These are phyloP conservation scores for Eulemur mongoz DNA, from an alignment of 2,797 vertebrate genomes.

Conservation along the genomic window DNA sequence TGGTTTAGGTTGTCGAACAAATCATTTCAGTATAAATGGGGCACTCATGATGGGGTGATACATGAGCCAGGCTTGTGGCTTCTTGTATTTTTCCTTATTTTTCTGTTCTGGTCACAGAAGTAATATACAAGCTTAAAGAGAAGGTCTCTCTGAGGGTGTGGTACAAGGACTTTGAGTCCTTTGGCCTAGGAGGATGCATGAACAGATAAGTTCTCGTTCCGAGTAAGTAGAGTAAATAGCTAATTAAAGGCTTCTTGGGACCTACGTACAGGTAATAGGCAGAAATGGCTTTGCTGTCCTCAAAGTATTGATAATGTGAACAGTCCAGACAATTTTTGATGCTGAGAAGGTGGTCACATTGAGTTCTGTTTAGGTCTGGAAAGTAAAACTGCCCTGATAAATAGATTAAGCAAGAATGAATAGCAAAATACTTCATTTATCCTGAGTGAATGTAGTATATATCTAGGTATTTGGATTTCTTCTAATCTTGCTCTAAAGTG, in stretches of 20 bases:
- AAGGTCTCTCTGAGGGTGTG: neutral
- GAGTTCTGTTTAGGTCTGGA: slow-evolving; percentile 18
- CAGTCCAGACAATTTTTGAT: neutral
- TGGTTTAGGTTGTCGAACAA: slow-evolving; percentile 36
- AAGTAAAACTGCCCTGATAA: neutral
- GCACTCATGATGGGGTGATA: neutral
- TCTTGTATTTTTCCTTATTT: slow-evolving; percentile 11
- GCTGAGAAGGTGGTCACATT: neutral
- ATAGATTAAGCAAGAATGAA: neutral
- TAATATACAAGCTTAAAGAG: neutral
- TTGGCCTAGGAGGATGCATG: slow-evolving; percentile 34
- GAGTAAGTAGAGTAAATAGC: slow-evolving; percentile 68
- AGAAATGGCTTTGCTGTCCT: slow-evolving; percentile 39
- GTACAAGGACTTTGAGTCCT: slow-evolving; percentile 16
- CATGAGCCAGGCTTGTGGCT: neutral
- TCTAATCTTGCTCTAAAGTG: neutral
- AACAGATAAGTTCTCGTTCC: slow-evolving; percentile 64
- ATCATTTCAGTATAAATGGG: slow-evolving; percentile 30
- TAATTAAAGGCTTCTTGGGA: slow-evolving; percentile 69
- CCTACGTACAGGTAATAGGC: neutral
- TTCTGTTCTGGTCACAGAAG: neutral
- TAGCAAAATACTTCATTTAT: neutral
- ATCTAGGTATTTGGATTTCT: neutral
- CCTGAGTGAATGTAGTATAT: neutral
- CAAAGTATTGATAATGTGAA: slow-evolving; percentile 20